A percentile compares a stretch with the other conserved stretches of the same genome.
phyloP scores from a whole-genome alignment of 2,888 invertebrate genomes.

The Tanytarsus gracilentus region DNA sequence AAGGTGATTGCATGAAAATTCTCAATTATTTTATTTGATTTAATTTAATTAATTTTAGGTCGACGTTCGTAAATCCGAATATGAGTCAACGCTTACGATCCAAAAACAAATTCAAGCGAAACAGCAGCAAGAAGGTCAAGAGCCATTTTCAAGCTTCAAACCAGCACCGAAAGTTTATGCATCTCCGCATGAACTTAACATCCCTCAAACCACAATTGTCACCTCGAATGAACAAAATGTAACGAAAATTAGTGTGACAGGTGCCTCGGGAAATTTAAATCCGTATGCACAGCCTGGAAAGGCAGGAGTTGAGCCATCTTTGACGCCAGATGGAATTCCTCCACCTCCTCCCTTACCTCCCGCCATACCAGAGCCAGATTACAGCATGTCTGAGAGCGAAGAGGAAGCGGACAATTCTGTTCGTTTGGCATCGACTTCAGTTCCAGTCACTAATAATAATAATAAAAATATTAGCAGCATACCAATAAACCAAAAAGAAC shows the following conservation, averaged over 20 bases:
- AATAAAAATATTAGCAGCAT: slow-evolving; percentile 39
- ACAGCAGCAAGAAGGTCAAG: slow-evolving; percentile 48
- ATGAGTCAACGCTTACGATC: slow-evolving; percentile 42
- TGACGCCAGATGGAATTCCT: slow-evolving; percentile 31
- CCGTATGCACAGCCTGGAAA: slow-evolving; percentile 53
- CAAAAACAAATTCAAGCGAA: slow-evolving; percentile 38
- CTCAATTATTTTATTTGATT: too few species aligned
- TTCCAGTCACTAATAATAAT: slow-evolving; percentile 31
- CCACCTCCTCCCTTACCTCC: slow-evolving; percentile 74
- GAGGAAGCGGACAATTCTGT: slow-evolving; percentile 53
- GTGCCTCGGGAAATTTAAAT: slow-evolving; percentile 38
- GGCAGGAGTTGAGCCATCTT: slow-evolving; percentile 33
- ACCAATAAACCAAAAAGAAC: too few species aligned
- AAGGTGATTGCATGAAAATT: slow-evolving; percentile 60
- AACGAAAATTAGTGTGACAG: slow-evolving; percentile 27
- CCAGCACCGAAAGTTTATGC: slow-evolving; percentile 82
- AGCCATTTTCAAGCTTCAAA: slow-evolving; percentile 64
- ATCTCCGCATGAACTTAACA: slow-evolving; percentile 69
- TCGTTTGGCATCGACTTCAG: slow-evolving; percentile 42
- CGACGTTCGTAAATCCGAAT: slow-evolving; percentile 44
- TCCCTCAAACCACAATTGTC: slow-evolving; percentile 25
- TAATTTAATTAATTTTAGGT: too few species aligned
- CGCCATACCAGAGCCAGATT: slow-evolving; percentile 87
- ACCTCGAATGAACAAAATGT: slow-evolving; percentile 19
- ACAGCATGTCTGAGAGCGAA: slow-evolving; percentile 80